Evolutionary conservation across 1,140 invertebrate genomes (phyloP).

Genomic region (Ylistrum balloti): DNA sequence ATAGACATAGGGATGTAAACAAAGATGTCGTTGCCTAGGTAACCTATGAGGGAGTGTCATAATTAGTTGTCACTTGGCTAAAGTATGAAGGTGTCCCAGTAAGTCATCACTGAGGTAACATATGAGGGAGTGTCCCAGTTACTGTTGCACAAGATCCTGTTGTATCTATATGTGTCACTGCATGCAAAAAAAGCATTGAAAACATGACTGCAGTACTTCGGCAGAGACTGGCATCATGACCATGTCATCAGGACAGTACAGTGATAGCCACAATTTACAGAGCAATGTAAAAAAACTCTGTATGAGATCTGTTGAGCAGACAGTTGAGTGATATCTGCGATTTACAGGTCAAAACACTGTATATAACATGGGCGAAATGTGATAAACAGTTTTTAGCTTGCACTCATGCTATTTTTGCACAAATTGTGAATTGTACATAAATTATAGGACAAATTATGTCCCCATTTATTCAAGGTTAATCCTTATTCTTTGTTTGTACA

Average conservation of each 20-base stretch:
- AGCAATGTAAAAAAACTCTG: no score
- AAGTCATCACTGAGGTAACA: no score
- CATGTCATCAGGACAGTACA: not conserved
- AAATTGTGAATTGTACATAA: not conserved
- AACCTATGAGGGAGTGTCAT: no score
- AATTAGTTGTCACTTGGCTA: no score
- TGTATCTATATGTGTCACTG: no score
- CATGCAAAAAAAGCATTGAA: not conserved
- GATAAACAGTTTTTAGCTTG: conserved; percentile 18
- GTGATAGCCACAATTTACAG: not conserved
- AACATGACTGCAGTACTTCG: not conserved
- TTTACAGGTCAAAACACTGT: no score
- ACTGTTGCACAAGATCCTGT: no score
- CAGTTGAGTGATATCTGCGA: no score
- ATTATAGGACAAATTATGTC: not conserved
- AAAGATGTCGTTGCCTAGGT: no score
- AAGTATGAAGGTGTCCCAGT: no score
- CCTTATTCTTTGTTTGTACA: not conserved
- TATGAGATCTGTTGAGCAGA: not conserved
- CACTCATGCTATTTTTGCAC: conserved; percentile 6
- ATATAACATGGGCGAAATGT: not conserved
- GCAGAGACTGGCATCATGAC: no score
- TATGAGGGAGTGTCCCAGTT: no score
- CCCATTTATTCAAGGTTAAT: not conserved
- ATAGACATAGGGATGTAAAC: not conserved